Conservation (phyloP, 2,113 vertebrate species). For the Gambusia holbrooki region DNA sequence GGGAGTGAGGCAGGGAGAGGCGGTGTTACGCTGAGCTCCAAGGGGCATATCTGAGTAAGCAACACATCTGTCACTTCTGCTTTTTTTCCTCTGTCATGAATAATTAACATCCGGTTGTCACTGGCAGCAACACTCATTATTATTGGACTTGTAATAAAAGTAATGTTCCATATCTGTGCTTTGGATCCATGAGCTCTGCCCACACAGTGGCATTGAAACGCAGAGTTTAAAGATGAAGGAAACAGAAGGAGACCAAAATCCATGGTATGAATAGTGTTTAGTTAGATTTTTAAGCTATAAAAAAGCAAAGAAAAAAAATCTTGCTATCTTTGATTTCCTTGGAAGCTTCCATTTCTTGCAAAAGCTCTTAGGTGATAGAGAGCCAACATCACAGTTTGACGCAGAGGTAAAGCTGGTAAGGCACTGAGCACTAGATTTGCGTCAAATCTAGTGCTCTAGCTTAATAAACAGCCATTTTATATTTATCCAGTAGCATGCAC, state of each 20-base stretch:
- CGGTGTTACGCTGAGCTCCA: constrained; percentile 28
- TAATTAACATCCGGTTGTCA: constrained; percentile 53
- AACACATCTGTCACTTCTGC: constrained; percentile 41
- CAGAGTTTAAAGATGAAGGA: neutral
- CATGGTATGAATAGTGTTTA: neutral
- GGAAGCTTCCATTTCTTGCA: neutral
- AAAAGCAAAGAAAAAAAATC: no score
- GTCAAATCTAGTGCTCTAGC: no score
- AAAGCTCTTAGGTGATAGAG: neutral
- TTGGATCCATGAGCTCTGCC: constrained; percentile 23
- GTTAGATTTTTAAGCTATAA: neutral
- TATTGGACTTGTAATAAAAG: constrained; percentile 48
- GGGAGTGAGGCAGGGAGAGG: neutral
- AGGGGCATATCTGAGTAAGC: constrained; percentile 28
- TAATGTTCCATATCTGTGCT: constrained; percentile 14
- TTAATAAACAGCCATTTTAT: no score
- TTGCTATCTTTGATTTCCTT: neutral
- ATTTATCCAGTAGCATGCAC: no score
- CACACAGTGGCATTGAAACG: constrained; percentile 15
- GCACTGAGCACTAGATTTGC: no score
- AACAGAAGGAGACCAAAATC: neutral
- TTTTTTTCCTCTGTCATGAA: constrained; percentile 43
- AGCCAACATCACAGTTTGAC: no score
- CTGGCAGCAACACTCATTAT: constrained; percentile 39
- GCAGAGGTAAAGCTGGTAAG: no score